A percentile compares a stretch with the other conserved stretches of the same genome.
phyloP scores from a whole-genome alignment of 2,797 vertebrate species.

The Rhinophrynus dorsalis region DNA sequence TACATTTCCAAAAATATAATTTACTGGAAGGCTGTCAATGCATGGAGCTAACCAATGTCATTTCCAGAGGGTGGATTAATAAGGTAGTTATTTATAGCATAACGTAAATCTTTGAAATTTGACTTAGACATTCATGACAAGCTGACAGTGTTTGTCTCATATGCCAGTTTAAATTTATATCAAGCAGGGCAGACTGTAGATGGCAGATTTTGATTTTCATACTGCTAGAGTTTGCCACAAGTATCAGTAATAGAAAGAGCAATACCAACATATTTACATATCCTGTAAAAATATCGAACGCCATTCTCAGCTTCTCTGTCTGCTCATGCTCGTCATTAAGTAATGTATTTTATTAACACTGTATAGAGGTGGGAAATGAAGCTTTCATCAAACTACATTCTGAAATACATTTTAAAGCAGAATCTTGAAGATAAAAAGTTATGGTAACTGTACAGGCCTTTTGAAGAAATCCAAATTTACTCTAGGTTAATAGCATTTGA shows the following conservation, averaged over 20 bases:
- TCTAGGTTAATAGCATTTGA: too few species aligned
- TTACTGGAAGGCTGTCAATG: too few species aligned
- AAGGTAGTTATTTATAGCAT: not conserved
- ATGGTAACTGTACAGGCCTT: too few species aligned
- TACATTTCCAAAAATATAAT: too few species aligned
- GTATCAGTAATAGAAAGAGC: not conserved
- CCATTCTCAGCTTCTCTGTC: not conserved
- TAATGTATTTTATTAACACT: too few species aligned
- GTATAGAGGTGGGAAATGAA: too few species aligned
- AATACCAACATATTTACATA: not conserved
- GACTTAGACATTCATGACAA: conserved; percentile 13
- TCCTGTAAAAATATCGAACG: not conserved
- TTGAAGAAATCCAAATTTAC: too few species aligned
- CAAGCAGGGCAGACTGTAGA: not conserved
- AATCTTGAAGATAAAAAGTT: too few species aligned
- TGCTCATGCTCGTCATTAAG: too few species aligned
- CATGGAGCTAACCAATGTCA: not conserved
- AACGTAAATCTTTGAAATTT: not conserved
- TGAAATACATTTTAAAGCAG: too few species aligned
- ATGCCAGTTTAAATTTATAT: conserved; percentile 20
- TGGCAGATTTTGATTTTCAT: conserved; percentile 9
- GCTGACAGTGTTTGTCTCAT: conserved; percentile 24
- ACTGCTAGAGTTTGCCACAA: not conserved
- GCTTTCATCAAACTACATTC: too few species aligned
- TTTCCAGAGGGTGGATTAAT: not conserved